A percentile compares a stretch with the other conserved stretches of the same genome.
Conservation (phyloP, 1,140 invertebrate genomes). For the Drosophila erecta region DNA sequence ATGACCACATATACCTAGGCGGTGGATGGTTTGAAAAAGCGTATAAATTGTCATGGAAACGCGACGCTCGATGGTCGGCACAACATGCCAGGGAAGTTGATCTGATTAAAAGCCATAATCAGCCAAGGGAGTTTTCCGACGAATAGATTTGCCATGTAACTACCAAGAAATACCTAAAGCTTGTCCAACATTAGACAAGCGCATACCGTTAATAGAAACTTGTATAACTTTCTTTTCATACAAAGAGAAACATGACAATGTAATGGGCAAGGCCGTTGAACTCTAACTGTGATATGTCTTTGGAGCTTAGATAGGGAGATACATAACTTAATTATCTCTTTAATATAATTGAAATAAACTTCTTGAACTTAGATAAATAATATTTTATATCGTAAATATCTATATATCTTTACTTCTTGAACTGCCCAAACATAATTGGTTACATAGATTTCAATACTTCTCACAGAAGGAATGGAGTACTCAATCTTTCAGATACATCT, state of each 20-base stretch:
- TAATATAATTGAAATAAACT: too few relatives aligned
- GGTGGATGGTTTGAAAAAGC: slow-evolving; percentile 24
- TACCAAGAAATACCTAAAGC: slow-evolving; percentile 16
- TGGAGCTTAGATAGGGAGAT: background rate
- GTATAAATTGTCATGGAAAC: slow-evolving; percentile 36
- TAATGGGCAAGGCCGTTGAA: slow-evolving; percentile 14
- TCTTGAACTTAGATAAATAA: too few relatives aligned
- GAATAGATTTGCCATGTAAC: slow-evolving; percentile 13
- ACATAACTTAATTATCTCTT: background rate
- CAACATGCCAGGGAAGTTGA: slow-evolving; percentile 31
- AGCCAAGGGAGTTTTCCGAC: slow-evolving; percentile 20
- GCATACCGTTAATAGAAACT: slow-evolving; percentile 16
- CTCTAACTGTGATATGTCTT: background rate
- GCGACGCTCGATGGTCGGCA: slow-evolving; percentile 9
- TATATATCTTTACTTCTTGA: too few relatives aligned
- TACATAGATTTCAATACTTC: too few relatives aligned
- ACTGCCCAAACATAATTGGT: too few relatives aligned
- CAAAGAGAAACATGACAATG: slow-evolving; percentile 7
- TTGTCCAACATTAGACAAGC: slow-evolving; percentile 28
- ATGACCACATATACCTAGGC: slow-evolving; percentile 28
- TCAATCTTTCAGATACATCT: background rate
- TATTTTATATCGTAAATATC: too few relatives aligned
- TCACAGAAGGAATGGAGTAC: too few relatives aligned
- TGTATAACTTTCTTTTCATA: slow-evolving; percentile 40
- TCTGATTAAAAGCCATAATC: slow-evolving; percentile 25